These are phyloP conservation scores for Bungarus multicinctus DNA, from an alignment of 2,113 vertebrate species.

Conservation along the genomic window DNA sequence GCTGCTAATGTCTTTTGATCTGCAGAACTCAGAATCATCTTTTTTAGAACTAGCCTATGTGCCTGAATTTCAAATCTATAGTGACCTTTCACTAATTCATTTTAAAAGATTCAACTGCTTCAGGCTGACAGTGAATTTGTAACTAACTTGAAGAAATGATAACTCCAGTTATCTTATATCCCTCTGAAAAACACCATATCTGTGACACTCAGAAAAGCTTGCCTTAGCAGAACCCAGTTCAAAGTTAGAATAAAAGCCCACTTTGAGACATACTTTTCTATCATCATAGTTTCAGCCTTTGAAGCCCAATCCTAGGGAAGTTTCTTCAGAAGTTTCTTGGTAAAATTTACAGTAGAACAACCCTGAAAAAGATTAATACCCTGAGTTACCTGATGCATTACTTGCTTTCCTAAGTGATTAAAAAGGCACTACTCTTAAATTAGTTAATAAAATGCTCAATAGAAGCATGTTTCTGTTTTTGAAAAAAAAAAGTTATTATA, in stretches of 20 bases:
- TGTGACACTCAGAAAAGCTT: constrained; percentile 4
- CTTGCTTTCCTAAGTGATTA: not conserved
- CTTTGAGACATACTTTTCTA: not conserved
- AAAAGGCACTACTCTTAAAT: not conserved
- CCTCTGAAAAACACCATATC: not conserved
- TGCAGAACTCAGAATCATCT: not conserved
- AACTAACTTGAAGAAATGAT: not conserved
- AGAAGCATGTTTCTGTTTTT: not conserved
- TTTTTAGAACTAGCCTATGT: not conserved
- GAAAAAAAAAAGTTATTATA: not conserved
- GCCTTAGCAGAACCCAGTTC: not conserved
- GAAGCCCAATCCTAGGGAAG: not conserved
- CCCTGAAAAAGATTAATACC: not conserved
- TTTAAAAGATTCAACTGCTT: not conserved
- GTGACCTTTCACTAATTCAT: not conserved
- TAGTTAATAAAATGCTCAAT: not conserved
- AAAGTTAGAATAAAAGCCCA: not conserved
- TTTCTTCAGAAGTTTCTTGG: not conserved
- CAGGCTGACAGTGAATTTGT: not conserved
- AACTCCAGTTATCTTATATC: not conserved
- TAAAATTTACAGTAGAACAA: not conserved
- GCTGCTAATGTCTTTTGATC: not conserved
- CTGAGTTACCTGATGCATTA: not conserved
- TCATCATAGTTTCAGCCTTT: not conserved
- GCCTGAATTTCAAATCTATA: not conserved